phyloP scores from a whole-genome alignment of 2,113 vertebrate species.

The Laticauda laticaudata region DNA sequence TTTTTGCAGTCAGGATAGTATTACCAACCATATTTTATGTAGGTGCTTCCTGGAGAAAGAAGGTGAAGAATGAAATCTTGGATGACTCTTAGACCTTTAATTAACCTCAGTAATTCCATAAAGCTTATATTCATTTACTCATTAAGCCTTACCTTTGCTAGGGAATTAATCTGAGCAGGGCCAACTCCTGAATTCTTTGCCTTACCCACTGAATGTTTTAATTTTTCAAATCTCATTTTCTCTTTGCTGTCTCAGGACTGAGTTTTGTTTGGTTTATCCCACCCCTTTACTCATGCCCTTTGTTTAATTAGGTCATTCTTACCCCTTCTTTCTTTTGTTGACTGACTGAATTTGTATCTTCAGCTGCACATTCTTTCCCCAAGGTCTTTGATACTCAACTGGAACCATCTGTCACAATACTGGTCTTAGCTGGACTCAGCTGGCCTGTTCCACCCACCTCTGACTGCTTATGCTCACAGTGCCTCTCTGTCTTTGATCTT shows the following conservation, averaged over 20 bases:
- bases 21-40: background rate
- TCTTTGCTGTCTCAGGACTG: background rate
- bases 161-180: background rate
- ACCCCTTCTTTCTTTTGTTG: background rate
- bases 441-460: background rate
- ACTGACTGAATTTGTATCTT: conserved; percentile 8
- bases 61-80: background rate
- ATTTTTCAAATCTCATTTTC: conserved; percentile 21
- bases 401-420: background rate
- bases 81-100: background rate
- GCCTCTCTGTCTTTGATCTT: background rate
- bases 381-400: background rate
- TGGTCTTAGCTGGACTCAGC: conserved; percentile 3
- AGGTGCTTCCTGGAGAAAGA: background rate
- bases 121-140: background rate
- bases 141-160: background rate
- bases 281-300: background rate
- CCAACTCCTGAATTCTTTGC: conserved; percentile 27
- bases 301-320: background rate
- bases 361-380: background rate
- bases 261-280: background rate
- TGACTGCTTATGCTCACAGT: background rate
- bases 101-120: background rate
- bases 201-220: conserved; percentile 23
- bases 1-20: background rate